These are phyloP conservation scores for Pan paniscus DNA, from an alignment of 2,113 vertebrate genomes.

Conservation along the genomic window DNA sequence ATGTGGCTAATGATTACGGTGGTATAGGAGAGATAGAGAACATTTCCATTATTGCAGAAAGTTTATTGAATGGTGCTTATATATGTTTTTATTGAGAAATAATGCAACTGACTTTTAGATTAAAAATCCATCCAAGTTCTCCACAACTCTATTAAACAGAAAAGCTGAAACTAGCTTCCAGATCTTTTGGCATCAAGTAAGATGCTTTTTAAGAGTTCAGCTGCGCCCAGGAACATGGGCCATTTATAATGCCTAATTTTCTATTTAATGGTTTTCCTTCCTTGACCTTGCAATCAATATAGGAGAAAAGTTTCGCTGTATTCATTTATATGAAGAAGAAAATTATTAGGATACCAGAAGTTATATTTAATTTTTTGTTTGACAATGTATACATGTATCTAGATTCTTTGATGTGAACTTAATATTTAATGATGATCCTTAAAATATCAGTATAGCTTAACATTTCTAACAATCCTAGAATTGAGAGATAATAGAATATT, in stretches of 20 bases:
- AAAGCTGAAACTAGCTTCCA: neutral
- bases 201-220: neutral
- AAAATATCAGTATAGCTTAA: neutral
- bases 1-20: neutral
- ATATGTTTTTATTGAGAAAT: neutral
- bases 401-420: neutral
- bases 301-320: neutral
- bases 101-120: neutral
- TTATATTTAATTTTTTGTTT: neutral
- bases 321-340: neutral
- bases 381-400: neutral
- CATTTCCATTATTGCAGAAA: neutral
- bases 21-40: neutral
- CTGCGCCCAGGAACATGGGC: neutral
- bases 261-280: neutral
- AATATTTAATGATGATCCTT: constrained; percentile 5
- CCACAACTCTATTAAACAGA: neutral
- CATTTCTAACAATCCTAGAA: neutral
- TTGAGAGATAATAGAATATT: neutral
- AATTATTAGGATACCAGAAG: neutral
- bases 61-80: neutral
- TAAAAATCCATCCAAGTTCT: neutral
- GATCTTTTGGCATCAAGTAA: neutral
- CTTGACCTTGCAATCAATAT: neutral
- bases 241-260: neutral